These are phyloP conservation scores for Catharus bicknelli DNA, from an alignment of 2,113 vertebrate species.

Conservation along the genomic window DNA sequence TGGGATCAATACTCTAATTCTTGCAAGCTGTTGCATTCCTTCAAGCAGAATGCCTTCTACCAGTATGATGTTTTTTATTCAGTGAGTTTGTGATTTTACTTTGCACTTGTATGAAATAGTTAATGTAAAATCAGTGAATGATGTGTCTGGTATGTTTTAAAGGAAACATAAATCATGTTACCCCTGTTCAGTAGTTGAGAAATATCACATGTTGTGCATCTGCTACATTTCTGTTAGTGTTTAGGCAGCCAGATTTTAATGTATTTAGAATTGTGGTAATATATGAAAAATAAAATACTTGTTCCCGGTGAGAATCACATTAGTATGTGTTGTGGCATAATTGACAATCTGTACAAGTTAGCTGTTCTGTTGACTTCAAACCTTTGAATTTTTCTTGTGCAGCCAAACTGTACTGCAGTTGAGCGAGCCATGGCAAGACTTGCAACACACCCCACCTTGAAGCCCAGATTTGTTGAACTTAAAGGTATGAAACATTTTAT, in stretches of 20 bases:
- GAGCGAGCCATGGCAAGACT: conserved; percentile 88
- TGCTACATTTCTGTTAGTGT: fast-evolving
- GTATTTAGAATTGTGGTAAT: neutral
- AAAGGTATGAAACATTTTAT: conserved; percentile 73
- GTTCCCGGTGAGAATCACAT: neutral
- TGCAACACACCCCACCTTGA: conserved; percentile 84
- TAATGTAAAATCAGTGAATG: neutral
- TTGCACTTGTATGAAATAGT: neutral
- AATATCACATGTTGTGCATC: neutral
- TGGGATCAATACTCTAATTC: neutral
- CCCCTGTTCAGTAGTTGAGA: neutral
- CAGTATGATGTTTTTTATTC: neutral
- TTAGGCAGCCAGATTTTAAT: neutral
- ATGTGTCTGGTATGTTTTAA: neutral
- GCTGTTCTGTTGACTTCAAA: neutral
- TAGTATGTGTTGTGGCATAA: neutral
- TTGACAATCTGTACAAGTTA: neutral
- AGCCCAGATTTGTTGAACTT: conserved; percentile 82
- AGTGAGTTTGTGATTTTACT: neutral
- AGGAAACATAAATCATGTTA: neutral
- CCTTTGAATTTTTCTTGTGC: neutral
- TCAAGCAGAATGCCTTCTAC: neutral
- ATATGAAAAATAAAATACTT: neutral
- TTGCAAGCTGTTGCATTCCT: neutral
- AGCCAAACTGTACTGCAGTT: conserved; percentile 78